Percentiles rank a stretch among this genome's conserved stretches.
phyloP scores from a whole-genome alignment of 2,113 vertebrate species.

The Oreochromis niloticus region DNA sequence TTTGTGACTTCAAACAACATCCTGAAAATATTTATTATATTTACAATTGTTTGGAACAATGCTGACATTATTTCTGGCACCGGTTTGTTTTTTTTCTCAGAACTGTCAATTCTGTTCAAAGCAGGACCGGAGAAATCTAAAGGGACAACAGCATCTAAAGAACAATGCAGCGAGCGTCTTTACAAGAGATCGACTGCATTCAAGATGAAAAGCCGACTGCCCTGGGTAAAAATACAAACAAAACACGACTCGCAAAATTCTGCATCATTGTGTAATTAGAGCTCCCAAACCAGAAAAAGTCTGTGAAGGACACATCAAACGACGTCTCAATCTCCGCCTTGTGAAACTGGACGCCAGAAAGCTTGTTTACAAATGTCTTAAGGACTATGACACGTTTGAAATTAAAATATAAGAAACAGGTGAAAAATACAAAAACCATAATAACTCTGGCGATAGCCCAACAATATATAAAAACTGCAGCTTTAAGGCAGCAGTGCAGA shows the following conservation, averaged over 20 bases:
- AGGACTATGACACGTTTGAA: background rate
- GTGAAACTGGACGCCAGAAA: background rate
- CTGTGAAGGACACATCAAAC: background rate
- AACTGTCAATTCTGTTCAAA: background rate
- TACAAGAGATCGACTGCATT: background rate
- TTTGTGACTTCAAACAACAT: background rate
- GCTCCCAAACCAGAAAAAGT: background rate
- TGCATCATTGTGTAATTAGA: background rate
- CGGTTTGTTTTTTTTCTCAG: background rate
- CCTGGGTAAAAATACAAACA: background rate
- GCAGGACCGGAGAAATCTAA: background rate
- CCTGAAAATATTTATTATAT: background rate
- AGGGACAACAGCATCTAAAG: background rate
- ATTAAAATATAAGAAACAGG: background rate
- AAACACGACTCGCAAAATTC: background rate
- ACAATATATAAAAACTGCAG: background rate
- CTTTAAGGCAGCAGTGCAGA: background rate
- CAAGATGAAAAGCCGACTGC: background rate
- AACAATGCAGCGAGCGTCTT: background rate
- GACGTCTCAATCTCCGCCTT: background rate
- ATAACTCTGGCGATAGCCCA: background rate
- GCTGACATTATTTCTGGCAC: background rate
- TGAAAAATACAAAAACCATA: background rate
- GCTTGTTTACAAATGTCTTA: background rate
- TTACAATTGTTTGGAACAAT: background rate